Percentiles rank a stretch among this genome's conserved stretches.
phyloP scores from a whole-genome alignment of 2,888 invertebrate genomes.

The Macaria notata region DNA sequence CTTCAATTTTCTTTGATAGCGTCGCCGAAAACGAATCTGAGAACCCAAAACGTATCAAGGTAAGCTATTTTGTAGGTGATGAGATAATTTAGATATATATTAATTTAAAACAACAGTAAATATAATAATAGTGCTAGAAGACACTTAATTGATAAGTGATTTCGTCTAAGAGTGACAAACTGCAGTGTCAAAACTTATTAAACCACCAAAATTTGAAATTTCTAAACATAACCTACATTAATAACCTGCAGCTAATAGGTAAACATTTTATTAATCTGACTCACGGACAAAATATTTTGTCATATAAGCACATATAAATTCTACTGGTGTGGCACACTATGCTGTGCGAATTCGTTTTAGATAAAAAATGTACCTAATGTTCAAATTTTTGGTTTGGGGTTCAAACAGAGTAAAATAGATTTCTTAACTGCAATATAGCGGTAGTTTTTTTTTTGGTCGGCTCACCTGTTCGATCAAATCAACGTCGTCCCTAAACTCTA shows the following conservation, averaged over 20 bases:
- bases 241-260: neutral
- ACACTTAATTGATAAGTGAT: neutral
- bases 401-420: too few species aligned
- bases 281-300: too few species aligned
- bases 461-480: conserved; percentile 78
- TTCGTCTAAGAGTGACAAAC: too few species aligned
- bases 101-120: conserved; percentile 8
- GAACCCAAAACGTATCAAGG: conserved; percentile 34
- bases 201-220: too few species aligned
- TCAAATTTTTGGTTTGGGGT: too few species aligned
- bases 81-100: conserved; percentile 13
- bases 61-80: conserved; percentile 26
- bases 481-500: conserved; percentile 78
- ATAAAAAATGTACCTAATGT: too few species aligned
- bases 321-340: too few species aligned
- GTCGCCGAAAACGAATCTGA: conserved; percentile 82
- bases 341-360: too few species aligned
- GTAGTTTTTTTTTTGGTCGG: conserved; percentile 17
- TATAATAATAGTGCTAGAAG: neutral
- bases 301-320: too few species aligned
- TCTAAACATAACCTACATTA: neutral
- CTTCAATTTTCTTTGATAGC: conserved; percentile 81
- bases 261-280: neutral
- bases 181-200: too few species aligned
- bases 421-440: too few species aligned